Conservation (phyloP, 2,888 invertebrate genomes). For the Philereme transversata region DNA sequence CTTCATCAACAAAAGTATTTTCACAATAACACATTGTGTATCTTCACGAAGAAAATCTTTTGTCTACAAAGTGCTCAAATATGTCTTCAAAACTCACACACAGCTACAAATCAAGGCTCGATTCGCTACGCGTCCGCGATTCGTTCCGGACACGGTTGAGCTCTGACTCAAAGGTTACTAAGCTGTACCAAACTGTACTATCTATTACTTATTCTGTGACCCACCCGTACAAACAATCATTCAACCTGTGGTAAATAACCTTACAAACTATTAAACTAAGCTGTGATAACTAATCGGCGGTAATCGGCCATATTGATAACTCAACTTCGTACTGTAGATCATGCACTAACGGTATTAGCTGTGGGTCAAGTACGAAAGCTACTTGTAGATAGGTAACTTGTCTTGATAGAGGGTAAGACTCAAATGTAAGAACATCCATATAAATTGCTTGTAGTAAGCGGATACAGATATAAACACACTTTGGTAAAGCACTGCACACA, state of each 20-base stretch:
- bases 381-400: slow-evolving; percentile 26
- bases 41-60: slow-evolving; percentile 9
- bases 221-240: neutral
- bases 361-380: slow-evolving; percentile 32
- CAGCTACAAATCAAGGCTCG: slow-evolving; percentile 46
- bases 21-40: slow-evolving; percentile 1
- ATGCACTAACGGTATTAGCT: slow-evolving; percentile 17
- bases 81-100: slow-evolving; percentile 11
- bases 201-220: slow-evolving; percentile 6
- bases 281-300: slow-evolving; percentile 48
- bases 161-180: slow-evolving; percentile 43
- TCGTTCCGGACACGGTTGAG: slow-evolving; percentile 58
- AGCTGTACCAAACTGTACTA: slow-evolving; percentile 13
- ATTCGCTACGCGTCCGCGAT: slow-evolving; percentile 63
- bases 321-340: slow-evolving; percentile 21
- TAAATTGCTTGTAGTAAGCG: no score
- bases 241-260: neutral
- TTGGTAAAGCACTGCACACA: no score
- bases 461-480: no score
- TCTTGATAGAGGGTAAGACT: slow-evolving; percentile 1
- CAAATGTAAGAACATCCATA: neutral
- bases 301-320: slow-evolving; percentile 38
- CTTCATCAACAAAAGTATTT: neutral
- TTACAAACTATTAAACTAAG: slow-evolving; percentile 9
- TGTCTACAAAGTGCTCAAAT: slow-evolving; percentile 11